Base-by-base conservation (phyloP, 2,797 vertebrate genomes). In the Tinamus major region DNA sequence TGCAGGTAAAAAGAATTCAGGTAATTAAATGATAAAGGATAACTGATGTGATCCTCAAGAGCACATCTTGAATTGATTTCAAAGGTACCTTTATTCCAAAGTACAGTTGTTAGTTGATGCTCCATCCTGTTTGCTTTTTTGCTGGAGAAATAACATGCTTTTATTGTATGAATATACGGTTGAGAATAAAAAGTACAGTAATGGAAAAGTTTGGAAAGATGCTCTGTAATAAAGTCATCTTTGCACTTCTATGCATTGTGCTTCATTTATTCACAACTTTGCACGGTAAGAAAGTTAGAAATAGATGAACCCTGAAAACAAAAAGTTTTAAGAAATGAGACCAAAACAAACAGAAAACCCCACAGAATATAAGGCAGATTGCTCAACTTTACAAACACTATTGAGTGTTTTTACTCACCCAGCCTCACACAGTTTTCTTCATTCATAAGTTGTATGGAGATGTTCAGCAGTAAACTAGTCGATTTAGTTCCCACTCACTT, bases 261-360 rank as follows among this genome's bases (percentile, higher is more conserved):
- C 71, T 92, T 19, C 76, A 72, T 72, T 91, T 91, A 46, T 91
- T 93, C 79, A 91, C 33, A 77, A 62, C 33, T 94, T 91, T 96
- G 69, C 49, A 20, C 35, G 79, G 7, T 1, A 18, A 80, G 63
- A 51, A 76, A 87, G 35, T 62, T 69, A 18, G 16, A 35, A 48
- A 79, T 26, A 42, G 19, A 42, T 79, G 59, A 81, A 93, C 35
- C 18, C 42, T 72, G 13, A 20, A 48, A 74, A 83, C 59, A 62
- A 86, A 44, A 79, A 92, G 33, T 59, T 18, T 31, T 20, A 4
- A 33, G 67, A 90, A 93, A 90, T 79, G 42, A 88, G 91, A 88
- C 41, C 58, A 78, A 87, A 90, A 64, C 12, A 93, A 79, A 41
- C 77, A 56, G 16, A 44, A 44, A 44, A 44, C 16, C 16, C 42